Conservation (phyloP, 2,797 vertebrate genomes). For the Philypnodon macrostomus region DNA sequence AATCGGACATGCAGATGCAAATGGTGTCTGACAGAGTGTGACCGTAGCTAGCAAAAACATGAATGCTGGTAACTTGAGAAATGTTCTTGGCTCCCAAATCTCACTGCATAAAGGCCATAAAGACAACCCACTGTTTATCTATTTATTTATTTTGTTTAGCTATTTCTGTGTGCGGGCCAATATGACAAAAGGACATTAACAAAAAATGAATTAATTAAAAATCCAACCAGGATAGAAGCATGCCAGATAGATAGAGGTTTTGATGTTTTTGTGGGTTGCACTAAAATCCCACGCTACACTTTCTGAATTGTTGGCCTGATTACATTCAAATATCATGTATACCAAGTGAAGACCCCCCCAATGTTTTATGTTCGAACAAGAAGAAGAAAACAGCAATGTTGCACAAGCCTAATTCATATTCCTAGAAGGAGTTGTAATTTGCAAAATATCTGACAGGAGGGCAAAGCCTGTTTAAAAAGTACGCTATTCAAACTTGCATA, state of each 20-base stretch:
- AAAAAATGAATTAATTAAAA: no score
- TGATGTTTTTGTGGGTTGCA: slow-evolving; percentile 48
- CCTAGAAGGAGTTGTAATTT: slow-evolving; percentile 71
- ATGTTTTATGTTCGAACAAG: no score
- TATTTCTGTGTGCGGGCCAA: slow-evolving; percentile 65
- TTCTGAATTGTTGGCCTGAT: slow-evolving; percentile 59
- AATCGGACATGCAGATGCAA: slow-evolving; percentile 76
- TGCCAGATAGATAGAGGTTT: no score
- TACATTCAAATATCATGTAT: slow-evolving; percentile 56
- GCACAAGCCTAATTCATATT: slow-evolving; percentile 70
- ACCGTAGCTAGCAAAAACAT: slow-evolving; percentile 63
- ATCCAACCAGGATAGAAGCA: slow-evolving; percentile 47
- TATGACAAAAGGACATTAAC: slow-evolving; percentile 57
- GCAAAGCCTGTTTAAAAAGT: slow-evolving; percentile 72
- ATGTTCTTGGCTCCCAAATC: slow-evolving; percentile 71
- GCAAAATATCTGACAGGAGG: slow-evolving; percentile 72
- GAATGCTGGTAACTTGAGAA: slow-evolving; percentile 73
- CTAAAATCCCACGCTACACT: slow-evolving; percentile 53
- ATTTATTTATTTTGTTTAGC: slow-evolving; percentile 74
- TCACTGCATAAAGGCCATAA: slow-evolving; percentile 68
- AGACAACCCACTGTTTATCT: slow-evolving; percentile 72
- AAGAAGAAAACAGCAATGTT: slow-evolving; percentile 25
- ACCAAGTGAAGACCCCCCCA: slow-evolving; percentile 45
- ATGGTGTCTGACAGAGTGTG: slow-evolving; percentile 75
- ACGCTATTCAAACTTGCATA: slow-evolving; percentile 70